phyloP scores from a whole-genome alignment of 2,113 vertebrate species.

The Antechinus stuartii region DNA sequence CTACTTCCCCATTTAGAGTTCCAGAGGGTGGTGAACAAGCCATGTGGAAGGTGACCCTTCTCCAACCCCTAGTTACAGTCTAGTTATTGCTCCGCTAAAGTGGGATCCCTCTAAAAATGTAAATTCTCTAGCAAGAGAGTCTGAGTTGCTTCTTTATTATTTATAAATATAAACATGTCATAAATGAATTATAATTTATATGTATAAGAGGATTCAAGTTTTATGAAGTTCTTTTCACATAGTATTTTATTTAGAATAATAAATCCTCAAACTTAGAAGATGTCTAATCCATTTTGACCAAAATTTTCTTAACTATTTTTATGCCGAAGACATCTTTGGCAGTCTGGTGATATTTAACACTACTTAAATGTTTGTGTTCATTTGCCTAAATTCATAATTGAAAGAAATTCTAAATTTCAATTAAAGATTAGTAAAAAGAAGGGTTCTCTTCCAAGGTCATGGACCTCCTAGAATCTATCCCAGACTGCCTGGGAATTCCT shows the following conservation, averaged over 20 bases:
- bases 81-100: not conserved
- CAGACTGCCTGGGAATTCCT: not conserved
- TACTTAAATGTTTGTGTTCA: too few relatives aligned
- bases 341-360: too few relatives aligned
- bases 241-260: not conserved
- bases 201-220: not conserved
- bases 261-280: not conserved
- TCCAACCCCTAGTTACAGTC: not conserved
- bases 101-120: not conserved
- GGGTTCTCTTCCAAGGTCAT: not conserved
- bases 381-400: not conserved
- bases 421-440: not conserved
- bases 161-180: not conserved
- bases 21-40: not conserved
- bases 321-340: not conserved
- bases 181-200: not conserved
- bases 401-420: not conserved
- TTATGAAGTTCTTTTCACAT: not conserved
- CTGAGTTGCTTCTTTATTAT: not conserved
- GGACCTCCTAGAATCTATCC: not conserved
- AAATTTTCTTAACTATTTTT: not conserved
- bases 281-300: not conserved
- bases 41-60: not conserved
- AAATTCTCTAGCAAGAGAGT: not conserved
- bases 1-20: not conserved